Base-by-base conservation (phyloP, 2,797 vertebrate genomes). In the Chanos chanos region DNA sequence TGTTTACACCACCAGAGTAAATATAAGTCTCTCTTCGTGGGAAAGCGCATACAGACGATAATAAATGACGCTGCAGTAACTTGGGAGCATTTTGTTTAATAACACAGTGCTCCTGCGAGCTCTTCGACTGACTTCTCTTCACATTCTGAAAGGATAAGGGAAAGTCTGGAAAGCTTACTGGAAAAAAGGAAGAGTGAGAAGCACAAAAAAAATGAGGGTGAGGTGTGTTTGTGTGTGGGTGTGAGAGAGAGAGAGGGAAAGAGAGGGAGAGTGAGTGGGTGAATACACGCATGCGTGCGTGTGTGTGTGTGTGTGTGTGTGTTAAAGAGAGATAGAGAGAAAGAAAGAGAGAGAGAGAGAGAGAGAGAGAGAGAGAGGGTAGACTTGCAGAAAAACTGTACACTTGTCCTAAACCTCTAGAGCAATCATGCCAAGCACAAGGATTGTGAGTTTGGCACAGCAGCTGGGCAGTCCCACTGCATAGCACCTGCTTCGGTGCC, bases 11-110 rank as follows among this genome's bases (percentile, higher is more conserved):
- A 56, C n/a, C 15, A 55, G 66, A 43, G 45, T 63, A 43, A 70
- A 68, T 27, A 52, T 40, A 28, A 24, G 57, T 30, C 52, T 43
- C 10, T 39, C 30, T 55, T 52, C 24, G 19, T 10, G 5, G 25
- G 19, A 18, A 33, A 43, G 27, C 52, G 54, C 18, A 62, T 61
- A 56, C 13, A 19, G 55, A 50, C 19, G n/a, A n/a, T n/a, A n/a
- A n/a, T n/a, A n/a, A n/a, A 53, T 41, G 53, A 64, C 55, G 67
- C 52, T 48, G 62, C 50, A 70, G 59, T 58, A 63, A 31, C n/a
- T n/a, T 25, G 27, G 63, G n/a, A 12, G 13, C 8, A 25, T 24
- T n/a, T n/a, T 39, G n/a, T 5, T 44, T 21, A 47, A 43, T 34
- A 36, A 34, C 21, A 21, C 53, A 7, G 8, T 5, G 30, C 19